phyloP scores from a whole-genome alignment of 2,888 invertebrate genomes.

The Caradrina clavipalpis region DNA sequence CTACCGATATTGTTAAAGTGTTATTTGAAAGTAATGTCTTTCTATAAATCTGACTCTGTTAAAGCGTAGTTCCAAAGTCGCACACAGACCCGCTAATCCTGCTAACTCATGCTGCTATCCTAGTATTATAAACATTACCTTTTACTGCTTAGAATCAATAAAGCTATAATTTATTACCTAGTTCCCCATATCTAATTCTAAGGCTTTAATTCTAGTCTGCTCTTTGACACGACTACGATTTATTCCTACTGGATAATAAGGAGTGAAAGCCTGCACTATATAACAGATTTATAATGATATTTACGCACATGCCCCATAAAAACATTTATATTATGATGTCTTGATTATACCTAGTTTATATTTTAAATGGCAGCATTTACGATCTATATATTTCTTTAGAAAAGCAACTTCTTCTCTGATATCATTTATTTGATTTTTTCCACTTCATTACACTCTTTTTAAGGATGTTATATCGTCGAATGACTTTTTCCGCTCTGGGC shows the following conservation, averaged over 20 bases:
- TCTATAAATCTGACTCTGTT: conserved; percentile 46
- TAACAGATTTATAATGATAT: conserved; percentile 17
- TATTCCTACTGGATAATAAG: conserved; percentile 21
- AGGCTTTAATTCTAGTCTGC: conserved; percentile 29
- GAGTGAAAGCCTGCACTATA: conserved; percentile 36
- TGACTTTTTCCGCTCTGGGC: no score
- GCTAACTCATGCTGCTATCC: conserved; percentile 29
- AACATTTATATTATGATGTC: neutral
- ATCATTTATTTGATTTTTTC: neutral
- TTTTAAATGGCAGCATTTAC: neutral
- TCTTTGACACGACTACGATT: conserved; percentile 37
- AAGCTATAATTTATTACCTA: conserved; percentile 34
- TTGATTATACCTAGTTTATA: neutral
- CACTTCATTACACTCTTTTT: no score
- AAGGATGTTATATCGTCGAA: no score
- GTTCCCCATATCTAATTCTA: conserved; percentile 28
- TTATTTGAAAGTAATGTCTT: conserved; percentile 37
- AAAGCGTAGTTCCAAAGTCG: conserved; percentile 37
- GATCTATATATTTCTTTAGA: neutral
- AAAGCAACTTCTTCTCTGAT: neutral
- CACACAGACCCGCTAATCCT: conserved; percentile 29
- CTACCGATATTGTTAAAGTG: conserved; percentile 27
- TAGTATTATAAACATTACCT: conserved; percentile 26
- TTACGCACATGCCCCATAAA: neutral
- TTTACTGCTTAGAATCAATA: conserved; percentile 51